A percentile compares a stretch with the other conserved stretches of the same genome.
Evolutionary conservation across 2,113 vertebrate genomes (phyloP).

Genomic region (Nothobranchius furzeri): DNA sequence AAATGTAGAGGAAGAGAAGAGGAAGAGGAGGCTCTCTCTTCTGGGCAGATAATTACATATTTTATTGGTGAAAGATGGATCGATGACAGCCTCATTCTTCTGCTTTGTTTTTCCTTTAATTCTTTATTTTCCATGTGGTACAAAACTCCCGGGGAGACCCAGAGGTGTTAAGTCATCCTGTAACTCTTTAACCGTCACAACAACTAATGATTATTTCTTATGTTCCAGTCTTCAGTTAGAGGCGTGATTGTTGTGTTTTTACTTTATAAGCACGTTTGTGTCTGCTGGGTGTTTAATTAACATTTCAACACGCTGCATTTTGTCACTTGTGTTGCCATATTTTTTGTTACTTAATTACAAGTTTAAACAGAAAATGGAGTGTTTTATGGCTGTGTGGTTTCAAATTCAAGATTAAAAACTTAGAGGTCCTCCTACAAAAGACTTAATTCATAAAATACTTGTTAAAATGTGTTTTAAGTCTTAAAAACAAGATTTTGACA

Average conservation of each 20-base stretch:
- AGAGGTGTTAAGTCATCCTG: conserved; percentile 12
- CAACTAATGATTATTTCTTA: background rate
- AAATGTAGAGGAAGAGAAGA: conserved; percentile 51
- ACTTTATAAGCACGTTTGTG: conserved; percentile 12
- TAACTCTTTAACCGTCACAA: conserved; percentile 14
- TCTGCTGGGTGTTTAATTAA: conserved; percentile 9
- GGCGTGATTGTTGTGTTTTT: conserved; percentile 19
- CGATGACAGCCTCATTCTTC: conserved; percentile 34
- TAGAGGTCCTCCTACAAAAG: background rate
- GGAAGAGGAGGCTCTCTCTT: conserved; percentile 42
- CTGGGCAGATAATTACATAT: conserved; percentile 58
- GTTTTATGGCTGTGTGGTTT: background rate
- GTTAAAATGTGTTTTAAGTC: background rate
- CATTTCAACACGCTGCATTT: conserved; percentile 1
- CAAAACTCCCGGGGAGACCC: conserved; percentile 19
- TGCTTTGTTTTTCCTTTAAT: conserved; percentile 34
- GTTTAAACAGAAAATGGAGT: background rate
- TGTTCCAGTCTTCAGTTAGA: background rate
- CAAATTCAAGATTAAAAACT: conserved; percentile 1
- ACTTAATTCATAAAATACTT: background rate
- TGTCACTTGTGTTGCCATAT: background rate
- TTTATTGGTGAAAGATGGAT: conserved; percentile 32
- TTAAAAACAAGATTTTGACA: background rate
- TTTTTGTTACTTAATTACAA: conserved; percentile 11
- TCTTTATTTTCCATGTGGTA: conserved; percentile 19